These are phyloP conservation scores for Sphaeramia orbicularis DNA, from an alignment of 2,797 vertebrate species.

Conservation along the genomic window DNA sequence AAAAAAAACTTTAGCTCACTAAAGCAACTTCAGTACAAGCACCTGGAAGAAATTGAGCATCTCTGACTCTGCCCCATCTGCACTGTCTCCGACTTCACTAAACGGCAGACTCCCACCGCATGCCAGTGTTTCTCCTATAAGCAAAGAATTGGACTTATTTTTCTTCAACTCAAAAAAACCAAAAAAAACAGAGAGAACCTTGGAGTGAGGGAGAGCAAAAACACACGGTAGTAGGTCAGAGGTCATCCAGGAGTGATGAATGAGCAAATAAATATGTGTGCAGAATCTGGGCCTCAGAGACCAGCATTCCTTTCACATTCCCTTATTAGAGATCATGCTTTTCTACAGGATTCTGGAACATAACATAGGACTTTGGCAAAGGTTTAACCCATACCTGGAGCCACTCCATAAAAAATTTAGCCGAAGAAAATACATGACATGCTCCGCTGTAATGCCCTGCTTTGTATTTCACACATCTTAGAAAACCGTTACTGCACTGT, in stretches of 20 bases:
- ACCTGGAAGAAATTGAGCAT: conserved; percentile 41
- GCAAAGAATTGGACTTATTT: conserved; percentile 30
- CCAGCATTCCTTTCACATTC: conserved; percentile 80
- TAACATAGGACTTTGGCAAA: conserved; percentile 22
- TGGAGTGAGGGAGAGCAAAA: conserved; percentile 62
- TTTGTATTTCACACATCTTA: conserved; percentile 52
- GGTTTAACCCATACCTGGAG: conserved; percentile 42
- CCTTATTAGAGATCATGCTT: conserved; percentile 55
- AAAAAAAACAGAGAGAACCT: conserved; percentile 41
- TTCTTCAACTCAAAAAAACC: conserved; percentile 34
- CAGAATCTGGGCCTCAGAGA: conserved; percentile 66
- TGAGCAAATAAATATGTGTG: conserved; percentile 84
- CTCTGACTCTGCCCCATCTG: conserved; percentile 48
- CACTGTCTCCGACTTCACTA: conserved; percentile 1
- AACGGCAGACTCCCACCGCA: conserved; percentile 38
- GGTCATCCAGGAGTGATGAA: conserved; percentile 80
- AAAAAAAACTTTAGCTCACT: conserved; percentile 32
- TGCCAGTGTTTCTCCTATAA: conserved; percentile 40
- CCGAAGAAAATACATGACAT: conserved; percentile 52
- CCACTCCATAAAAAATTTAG: conserved; percentile 45
- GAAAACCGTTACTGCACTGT: conserved; percentile 32
- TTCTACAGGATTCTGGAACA: conserved; percentile 32
- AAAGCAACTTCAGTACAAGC: conserved; percentile 18
- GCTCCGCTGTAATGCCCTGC: conserved; percentile 60
- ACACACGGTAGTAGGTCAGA: conserved; percentile 78